These are phyloP conservation scores for Apodemia duryi DNA, from an alignment of 2,888 invertebrate species.

Conservation along the genomic window DNA sequence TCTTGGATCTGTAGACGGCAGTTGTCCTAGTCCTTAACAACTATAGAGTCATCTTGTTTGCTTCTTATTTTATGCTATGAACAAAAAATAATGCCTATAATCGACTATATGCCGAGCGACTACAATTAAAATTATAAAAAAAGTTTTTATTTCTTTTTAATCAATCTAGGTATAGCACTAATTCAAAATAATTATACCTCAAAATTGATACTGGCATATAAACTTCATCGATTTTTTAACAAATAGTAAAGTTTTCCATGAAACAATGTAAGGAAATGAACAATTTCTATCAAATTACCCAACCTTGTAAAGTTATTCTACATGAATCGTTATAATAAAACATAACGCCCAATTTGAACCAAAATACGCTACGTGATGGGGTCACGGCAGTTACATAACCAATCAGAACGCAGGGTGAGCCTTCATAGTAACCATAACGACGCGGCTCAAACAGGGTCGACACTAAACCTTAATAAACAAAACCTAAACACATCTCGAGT, in stretches of 20 bases:
- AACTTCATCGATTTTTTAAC: background rate
- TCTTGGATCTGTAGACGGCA: no score
- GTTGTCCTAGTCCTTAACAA: no score
- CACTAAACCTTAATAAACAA: constrained; percentile 23
- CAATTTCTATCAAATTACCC: constrained; percentile 18
- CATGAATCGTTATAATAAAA: constrained; percentile 22
- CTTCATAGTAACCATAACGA: constrained; percentile 41
- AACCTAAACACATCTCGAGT: constrained; percentile 17
- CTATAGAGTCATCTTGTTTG: no score
- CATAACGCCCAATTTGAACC: constrained; percentile 30
- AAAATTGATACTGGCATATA: no score
- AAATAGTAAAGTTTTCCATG: background rate
- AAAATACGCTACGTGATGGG: constrained; percentile 38
- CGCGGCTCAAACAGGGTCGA: constrained; percentile 37
- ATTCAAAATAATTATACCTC: no score
- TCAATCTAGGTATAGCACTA: no score
- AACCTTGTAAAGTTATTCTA: constrained; percentile 16
- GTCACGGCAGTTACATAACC: constrained; percentile 44
- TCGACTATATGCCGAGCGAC: no score
- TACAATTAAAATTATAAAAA: no score
- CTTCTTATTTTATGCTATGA: no score
- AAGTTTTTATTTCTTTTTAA: no score
- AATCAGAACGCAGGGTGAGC: constrained; percentile 32
- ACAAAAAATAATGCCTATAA: no score
- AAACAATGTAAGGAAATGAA: constrained; percentile 9